Evolutionary conservation across 1,140 invertebrate genomes (phyloP).

Genomic region (Ooceraea biroi): DNA sequence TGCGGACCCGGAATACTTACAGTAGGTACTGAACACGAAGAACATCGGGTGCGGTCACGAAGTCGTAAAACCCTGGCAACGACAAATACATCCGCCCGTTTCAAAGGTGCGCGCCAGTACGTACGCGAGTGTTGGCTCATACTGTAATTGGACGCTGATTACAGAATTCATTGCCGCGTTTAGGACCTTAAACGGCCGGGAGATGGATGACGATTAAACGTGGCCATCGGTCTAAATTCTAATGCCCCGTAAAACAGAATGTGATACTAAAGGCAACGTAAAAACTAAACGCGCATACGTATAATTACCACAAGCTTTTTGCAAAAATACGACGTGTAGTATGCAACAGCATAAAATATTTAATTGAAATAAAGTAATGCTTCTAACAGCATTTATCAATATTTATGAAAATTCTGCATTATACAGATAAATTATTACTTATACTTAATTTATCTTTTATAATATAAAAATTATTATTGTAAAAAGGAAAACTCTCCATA

Average conservation of each 20-base stretch:
- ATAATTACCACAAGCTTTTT: neutral
- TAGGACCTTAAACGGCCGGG: slow-evolving; percentile 55
- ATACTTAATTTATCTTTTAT: neutral
- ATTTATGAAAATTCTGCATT: neutral
- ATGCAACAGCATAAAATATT: neutral
- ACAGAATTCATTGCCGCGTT: slow-evolving; percentile 59
- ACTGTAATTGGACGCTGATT: slow-evolving; percentile 59
- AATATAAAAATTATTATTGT: slow-evolving; percentile 9
- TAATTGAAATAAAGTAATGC: neutral
- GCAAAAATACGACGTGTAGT: neutral
- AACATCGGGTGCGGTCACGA: slow-evolving; percentile 46
- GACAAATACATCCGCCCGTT: slow-evolving; percentile 52
- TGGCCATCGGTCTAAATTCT: slow-evolving; percentile 36
- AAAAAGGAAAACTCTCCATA: neutral
- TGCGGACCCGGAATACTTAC: slow-evolving; percentile 29
- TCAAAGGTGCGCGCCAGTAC: slow-evolving; percentile 29
- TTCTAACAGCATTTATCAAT: neutral
- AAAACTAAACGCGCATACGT: neutral
- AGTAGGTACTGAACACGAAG: slow-evolving; percentile 39
- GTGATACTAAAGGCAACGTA: neutral
- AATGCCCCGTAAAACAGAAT: slow-evolving; percentile 12
- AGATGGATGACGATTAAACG: slow-evolving; percentile 59
- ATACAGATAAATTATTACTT: neutral
- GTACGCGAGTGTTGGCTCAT: slow-evolving; percentile 33
- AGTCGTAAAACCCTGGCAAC: slow-evolving; percentile 54